Percentiles rank a stretch among this genome's conserved stretches.
Conservation (phyloP, 2,113 vertebrate genomes). For the Lycaon pictus region DNA sequence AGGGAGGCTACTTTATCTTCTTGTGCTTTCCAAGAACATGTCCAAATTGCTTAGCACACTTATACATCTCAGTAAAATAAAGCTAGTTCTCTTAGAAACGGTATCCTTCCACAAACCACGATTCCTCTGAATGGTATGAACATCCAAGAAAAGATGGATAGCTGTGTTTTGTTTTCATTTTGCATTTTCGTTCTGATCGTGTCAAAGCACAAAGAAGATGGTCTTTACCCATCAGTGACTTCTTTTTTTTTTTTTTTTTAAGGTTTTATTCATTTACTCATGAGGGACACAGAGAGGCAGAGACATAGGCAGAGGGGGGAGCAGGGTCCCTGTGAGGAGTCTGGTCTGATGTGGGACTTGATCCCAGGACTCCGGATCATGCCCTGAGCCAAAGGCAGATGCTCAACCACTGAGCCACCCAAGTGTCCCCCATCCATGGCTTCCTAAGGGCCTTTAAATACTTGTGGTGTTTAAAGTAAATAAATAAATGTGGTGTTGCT, state of each 20-base stretch:
- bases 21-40: not conserved
- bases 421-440: too few species aligned
- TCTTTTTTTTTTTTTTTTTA: not conserved
- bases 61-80: not conserved
- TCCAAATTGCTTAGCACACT: not conserved
- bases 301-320: too few species aligned
- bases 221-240: not conserved
- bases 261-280: too few species aligned
- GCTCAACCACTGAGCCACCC: too few species aligned
- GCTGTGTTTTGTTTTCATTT: not conserved
- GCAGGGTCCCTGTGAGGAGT: too few species aligned
- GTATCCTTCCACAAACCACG: not conserved
- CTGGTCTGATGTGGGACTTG: too few species aligned
- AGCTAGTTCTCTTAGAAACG: not conserved
- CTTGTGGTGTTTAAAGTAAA: not conserved
- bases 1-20: not conserved
- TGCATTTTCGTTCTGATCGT: too few species aligned
- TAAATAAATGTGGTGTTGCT: not conserved
- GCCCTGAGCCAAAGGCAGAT: too few species aligned
- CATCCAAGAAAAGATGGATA: not conserved
- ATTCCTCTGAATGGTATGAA: not conserved
- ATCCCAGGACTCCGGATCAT: too few species aligned
- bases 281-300: too few species aligned
- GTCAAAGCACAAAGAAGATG: not conserved
- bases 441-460: not conserved